Evolutionary conservation across 2,888 invertebrate species (phyloP).

Genomic region (Philereme transversata): DNA sequence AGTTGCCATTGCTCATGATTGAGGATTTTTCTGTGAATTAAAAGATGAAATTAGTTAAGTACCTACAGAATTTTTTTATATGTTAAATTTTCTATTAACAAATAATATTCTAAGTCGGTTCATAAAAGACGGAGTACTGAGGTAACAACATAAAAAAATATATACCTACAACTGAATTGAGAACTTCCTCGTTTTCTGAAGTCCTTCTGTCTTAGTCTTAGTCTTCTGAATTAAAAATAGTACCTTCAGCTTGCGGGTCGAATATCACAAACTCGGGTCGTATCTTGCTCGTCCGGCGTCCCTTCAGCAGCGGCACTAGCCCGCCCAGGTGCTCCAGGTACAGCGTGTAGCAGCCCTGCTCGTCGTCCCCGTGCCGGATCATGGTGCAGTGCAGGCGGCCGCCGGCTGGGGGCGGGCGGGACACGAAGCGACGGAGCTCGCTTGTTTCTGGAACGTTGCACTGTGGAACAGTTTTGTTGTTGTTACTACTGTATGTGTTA

Average conservation of each 20-base stretch:
- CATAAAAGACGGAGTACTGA: too few relatives aligned
- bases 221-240: too few relatives aligned
- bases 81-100: too few relatives aligned
- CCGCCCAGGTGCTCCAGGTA: conserved; percentile 98
- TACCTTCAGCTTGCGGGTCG: conserved; percentile 93
- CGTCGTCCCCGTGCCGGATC: conserved; percentile 95
- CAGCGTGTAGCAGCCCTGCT: conserved; percentile 91
- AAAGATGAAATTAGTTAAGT: neutral
- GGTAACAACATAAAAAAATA: too few relatives aligned
- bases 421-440: conserved; percentile 95
- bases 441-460: conserved; percentile 97
- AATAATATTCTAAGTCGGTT: too few relatives aligned
- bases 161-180: too few relatives aligned
- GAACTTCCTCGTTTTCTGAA: too few relatives aligned
- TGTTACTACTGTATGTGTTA: too few relatives aligned
- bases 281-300: conserved; percentile 97
- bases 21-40: conserved; percentile 37
- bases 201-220: too few relatives aligned
- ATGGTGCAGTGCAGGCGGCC: conserved; percentile 98
- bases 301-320: conserved; percentile 97
- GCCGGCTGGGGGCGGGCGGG: conserved; percentile 88
- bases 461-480: conserved; percentile 75
- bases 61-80: too few relatives aligned
- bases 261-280: conserved; percentile 99
- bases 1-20: conserved; percentile 18